Conservation (phyloP, 1,140 invertebrate genomes). For the Doryteuthis pealeii region DNA sequence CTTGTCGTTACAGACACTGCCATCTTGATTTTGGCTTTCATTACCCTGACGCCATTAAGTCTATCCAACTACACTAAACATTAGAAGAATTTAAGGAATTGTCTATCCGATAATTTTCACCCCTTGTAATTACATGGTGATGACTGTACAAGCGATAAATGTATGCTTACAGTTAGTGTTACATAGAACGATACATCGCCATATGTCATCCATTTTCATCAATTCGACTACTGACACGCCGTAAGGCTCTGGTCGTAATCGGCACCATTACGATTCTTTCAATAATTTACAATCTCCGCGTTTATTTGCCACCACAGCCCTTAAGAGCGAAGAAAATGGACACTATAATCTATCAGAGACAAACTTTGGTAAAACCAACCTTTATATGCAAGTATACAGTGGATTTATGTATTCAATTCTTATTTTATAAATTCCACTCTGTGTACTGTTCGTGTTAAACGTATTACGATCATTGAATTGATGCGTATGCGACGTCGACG, state of each 20-base stretch:
- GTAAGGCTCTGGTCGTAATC: conserved; percentile 41
- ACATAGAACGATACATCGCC: conserved; percentile 55
- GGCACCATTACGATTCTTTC: conserved; percentile 37
- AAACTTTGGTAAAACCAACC: conserved; percentile 34
- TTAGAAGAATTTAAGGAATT: conserved; percentile 32
- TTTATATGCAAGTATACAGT: conserved; percentile 42
- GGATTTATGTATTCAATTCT: conserved; percentile 44
- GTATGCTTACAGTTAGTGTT: conserved; percentile 57
- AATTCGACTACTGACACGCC: conserved; percentile 39
- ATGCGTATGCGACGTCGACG: conserved; percentile 50
- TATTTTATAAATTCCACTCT: conserved; percentile 48
- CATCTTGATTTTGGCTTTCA: conserved; percentile 14
- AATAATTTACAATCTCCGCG: conserved; percentile 53
- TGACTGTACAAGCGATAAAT: conserved; percentile 54
- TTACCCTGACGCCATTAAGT: conserved; percentile 19
- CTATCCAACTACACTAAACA: conserved; percentile 15
- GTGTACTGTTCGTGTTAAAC: conserved; percentile 34
- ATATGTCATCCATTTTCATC: conserved; percentile 55
- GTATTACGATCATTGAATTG: conserved; percentile 45
- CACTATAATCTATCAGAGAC: conserved; percentile 36
- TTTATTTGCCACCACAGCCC: conserved; percentile 37
- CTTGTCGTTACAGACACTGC: conserved; percentile 30
- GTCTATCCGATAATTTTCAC: conserved; percentile 51
- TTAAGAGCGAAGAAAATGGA: conserved; percentile 16
- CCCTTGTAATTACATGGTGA: conserved; percentile 45